Percentiles rank a stretch among this genome's conserved stretches.
These are phyloP conservation scores for Masnerella sp. DNA, from an alignment of 2,888 invertebrate genomes.

Conservation along the genomic window DNA sequence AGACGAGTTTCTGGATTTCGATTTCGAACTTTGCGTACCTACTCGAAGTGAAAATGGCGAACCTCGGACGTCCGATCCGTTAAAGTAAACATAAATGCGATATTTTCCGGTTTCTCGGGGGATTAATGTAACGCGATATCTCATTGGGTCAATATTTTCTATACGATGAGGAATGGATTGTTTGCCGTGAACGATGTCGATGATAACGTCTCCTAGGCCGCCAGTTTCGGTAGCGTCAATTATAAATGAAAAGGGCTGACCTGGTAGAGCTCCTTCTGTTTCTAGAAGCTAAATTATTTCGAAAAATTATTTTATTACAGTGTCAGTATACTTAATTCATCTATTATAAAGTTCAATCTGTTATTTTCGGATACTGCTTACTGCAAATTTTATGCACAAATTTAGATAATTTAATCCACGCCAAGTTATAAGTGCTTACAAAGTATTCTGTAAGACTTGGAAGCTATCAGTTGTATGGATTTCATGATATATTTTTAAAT, in stretches of 20 bases:
- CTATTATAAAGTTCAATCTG: too few species aligned
- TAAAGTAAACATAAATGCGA: slow-evolving; percentile 94
- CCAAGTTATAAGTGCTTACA: too few species aligned
- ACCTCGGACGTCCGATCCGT: slow-evolving; percentile 89
- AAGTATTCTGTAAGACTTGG: too few species aligned
- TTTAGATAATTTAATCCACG: too few species aligned
- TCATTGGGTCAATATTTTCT: slow-evolving; percentile 86
- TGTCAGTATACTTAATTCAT: neutral
- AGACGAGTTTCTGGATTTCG: slow-evolving; percentile 68
- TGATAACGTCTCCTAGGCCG: slow-evolving; percentile 90
- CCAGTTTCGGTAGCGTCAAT: slow-evolving; percentile 87
- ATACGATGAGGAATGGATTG: slow-evolving; percentile 90
- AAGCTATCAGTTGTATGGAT: too few species aligned
- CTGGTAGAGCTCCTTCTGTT: slow-evolving; percentile 89
- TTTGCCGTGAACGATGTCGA: slow-evolving; percentile 94
- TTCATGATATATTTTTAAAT: too few species aligned
- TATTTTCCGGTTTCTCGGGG: slow-evolving; percentile 89
- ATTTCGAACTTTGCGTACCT: slow-evolving; percentile 82
- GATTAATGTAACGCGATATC: slow-evolving; percentile 88
- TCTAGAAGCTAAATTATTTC: slow-evolving; percentile 78
- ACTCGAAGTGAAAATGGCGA: slow-evolving; percentile 93
- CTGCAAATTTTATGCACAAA: too few species aligned
- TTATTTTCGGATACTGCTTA: too few species aligned
- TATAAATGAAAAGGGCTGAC: slow-evolving; percentile 91
- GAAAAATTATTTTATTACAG: neutral